Evolutionary conservation across 2,888 invertebrate genomes (phyloP).

Genomic region (Callyntrura sp.): DNA sequence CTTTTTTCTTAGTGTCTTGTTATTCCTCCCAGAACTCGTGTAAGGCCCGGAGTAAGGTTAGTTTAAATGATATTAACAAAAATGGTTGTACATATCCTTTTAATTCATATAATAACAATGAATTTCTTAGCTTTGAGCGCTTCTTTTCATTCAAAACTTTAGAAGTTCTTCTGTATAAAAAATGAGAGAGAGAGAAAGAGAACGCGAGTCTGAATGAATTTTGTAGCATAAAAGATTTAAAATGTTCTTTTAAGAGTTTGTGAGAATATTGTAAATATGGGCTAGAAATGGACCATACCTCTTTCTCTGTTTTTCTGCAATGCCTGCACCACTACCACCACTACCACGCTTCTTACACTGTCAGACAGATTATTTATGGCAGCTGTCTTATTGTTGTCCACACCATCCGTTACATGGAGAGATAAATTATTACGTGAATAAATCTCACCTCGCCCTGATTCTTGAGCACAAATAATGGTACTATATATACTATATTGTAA

Average conservation of each 20-base stretch:
- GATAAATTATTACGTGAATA: slow-evolving; percentile 66
- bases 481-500: too few species aligned
- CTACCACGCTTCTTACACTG: slow-evolving; percentile 33
- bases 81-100: not conserved
- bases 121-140: not conserved
- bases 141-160: not conserved
- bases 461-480: too few species aligned
- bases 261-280: not conserved
- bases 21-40: too few species aligned
- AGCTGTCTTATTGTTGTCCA: slow-evolving; percentile 66
- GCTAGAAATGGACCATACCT: not conserved
- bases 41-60: too few species aligned
- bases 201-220: too few species aligned
- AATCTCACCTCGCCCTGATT: slow-evolving; percentile 69
- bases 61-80: slow-evolving; percentile 11
- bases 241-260: not conserved
- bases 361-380: slow-evolving; percentile 64
- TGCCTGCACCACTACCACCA: too few species aligned
- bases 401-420: slow-evolving; percentile 42
- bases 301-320: too few species aligned
- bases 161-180: not conserved
- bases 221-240: not conserved
- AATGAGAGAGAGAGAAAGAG: not conserved
- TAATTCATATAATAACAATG: not conserved
- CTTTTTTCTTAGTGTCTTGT: too few species aligned